Evolutionary conservation across 2,888 invertebrate genomes (phyloP), one percentile per base, ranked within the genome.

Genomic region (Netelia fuscicornis): DNA sequence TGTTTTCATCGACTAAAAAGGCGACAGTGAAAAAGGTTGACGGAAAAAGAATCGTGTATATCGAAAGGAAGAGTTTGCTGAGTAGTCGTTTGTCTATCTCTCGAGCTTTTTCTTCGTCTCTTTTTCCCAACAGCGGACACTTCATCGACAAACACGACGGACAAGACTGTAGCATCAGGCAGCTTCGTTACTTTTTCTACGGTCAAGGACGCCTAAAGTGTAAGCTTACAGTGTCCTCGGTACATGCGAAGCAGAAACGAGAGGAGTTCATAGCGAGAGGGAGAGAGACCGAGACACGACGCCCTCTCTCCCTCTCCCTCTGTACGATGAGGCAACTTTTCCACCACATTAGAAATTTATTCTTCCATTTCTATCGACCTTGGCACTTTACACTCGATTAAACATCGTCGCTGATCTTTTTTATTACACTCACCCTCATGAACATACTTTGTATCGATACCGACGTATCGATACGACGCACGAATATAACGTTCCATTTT

Each of bases 311-410:
- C 48, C 77, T 68, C 52, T 37, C 23, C 9, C 58, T 48, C n/a
- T 74, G 58, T 65, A 30, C 23, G 71, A 71, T 48, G 65, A 70
- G 76, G 75, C 75, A 20, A 71, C 72, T 82, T 79, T 67, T 83
- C 74, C 81, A 84, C 72, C 74, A 48, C 82, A 62, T 83, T 85
- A 81, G 81, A 84, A 83, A 84, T 86, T 84, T 81, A 83, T 87
- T 87, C 68, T 83, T 85, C 58, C 82, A 85, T 86, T 85, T 83
- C 78, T 79, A 42, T 83, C 86, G 64, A 54, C 87, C 87, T 87
- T 83, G 85, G 62, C 72, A 85, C 65, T 84, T 87, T 72, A 86
- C 87, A 86, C 84, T 70, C 86, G 86, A 87, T 87, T 87, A 78
- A 81, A 72, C 67, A 75, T 71, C 67, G 71, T 81, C 76, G 67